These are phyloP conservation scores for Tokudaia muenninki DNA, from an alignment of 2,797 vertebrate genomes.

Conservation along the genomic window DNA sequence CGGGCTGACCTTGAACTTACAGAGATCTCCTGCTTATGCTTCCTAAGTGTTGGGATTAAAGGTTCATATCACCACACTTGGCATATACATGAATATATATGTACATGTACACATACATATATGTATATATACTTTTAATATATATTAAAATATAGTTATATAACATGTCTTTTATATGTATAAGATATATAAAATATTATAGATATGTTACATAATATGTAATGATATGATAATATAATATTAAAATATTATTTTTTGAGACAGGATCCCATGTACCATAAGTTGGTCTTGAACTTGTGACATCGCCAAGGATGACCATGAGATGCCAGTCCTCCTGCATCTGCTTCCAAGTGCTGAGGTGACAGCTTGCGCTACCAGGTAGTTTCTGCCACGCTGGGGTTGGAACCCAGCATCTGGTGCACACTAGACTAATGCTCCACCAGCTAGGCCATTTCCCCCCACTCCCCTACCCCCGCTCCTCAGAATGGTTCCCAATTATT, in stretches of 20 bases:
- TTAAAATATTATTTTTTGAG: not conserved
- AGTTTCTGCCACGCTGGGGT: not conserved
- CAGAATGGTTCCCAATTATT: not conserved
- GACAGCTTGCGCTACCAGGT: not conserved
- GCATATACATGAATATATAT: not conserved
- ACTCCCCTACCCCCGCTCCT: not conserved
- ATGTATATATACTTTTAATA: too few species aligned
- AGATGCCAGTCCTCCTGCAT: not conserved
- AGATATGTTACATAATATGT: not conserved
- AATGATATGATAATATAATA: not conserved
- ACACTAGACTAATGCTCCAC: not conserved
- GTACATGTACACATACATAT: not conserved
- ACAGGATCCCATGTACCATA: not conserved
- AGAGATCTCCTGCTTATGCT: not conserved
- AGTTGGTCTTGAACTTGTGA: not conserved
- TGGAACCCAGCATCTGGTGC: not conserved
- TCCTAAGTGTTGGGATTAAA: too few species aligned
- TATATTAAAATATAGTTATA: not conserved
- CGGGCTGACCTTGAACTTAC: not conserved
- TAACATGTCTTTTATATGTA: not conserved
- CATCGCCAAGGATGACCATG: not conserved
- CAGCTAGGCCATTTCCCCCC: not conserved
- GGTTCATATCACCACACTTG: not conserved
- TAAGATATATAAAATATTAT: not conserved
- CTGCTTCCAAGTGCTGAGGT: not conserved